Evolutionary conservation across 2,797 vertebrate genomes (phyloP).

Genomic region (Artibeus lituratus): DNA sequence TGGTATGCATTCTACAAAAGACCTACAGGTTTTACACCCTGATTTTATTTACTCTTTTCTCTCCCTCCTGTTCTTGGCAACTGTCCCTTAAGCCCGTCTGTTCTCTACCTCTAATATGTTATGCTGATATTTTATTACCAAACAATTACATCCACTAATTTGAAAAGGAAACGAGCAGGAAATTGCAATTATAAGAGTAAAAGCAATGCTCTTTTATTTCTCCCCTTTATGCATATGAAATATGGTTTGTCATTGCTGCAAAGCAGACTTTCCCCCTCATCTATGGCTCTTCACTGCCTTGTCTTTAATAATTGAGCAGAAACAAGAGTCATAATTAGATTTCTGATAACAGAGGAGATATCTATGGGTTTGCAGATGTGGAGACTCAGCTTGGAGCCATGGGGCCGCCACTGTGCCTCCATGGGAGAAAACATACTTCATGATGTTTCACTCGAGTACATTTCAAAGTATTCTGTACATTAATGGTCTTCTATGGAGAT

Average conservation of each 20-base stretch:
- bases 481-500: slow-evolving; percentile 1
- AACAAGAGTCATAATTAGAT: slow-evolving; percentile 70
- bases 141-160: slow-evolving; percentile 80
- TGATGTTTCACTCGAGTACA: slow-evolving; percentile 20
- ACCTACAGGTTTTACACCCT: slow-evolving; percentile 37
- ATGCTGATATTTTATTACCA: slow-evolving; percentile 80
- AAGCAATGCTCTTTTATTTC: slow-evolving; percentile 78
- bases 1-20: not conserved
- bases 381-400: slow-evolving; percentile 54
- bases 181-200: slow-evolving; percentile 79
- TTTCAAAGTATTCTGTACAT: slow-evolving; percentile 45
- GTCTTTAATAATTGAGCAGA: slow-evolving; percentile 76
- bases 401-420: not conserved
- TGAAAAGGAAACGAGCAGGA: slow-evolving; percentile 79
- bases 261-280: slow-evolving; percentile 70
- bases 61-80: slow-evolving; percentile 70
- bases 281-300: slow-evolving; percentile 69
- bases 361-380: slow-evolving; percentile 48
- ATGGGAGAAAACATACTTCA: slow-evolving; percentile 13
- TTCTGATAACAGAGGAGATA: slow-evolving; percentile 66
- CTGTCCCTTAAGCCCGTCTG: slow-evolving; percentile 76
- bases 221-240: slow-evolving; percentile 75
- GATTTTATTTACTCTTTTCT: slow-evolving; percentile 56
- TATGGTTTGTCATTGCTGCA: slow-evolving; percentile 70
- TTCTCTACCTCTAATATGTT: slow-evolving; percentile 78